A percentile compares a stretch with the other conserved stretches of the same genome.
phyloP scores from a whole-genome alignment of 2,113 vertebrate species.

The Rattus norvegicus region DNA sequence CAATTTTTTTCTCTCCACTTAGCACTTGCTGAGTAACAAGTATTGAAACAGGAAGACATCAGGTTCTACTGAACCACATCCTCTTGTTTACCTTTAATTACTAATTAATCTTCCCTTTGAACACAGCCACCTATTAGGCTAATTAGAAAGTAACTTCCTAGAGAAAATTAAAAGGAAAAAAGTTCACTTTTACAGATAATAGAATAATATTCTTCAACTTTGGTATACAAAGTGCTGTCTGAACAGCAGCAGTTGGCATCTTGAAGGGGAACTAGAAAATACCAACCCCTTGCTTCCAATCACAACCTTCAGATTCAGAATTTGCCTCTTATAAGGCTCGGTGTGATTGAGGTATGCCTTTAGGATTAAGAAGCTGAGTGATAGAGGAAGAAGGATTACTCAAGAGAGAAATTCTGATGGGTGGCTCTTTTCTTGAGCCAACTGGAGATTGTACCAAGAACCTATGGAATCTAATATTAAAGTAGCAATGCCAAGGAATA shows the following conservation, averaged over 20 bases:
- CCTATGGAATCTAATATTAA: background rate
- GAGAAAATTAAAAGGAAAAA: conserved; percentile 1
- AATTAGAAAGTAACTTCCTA: conserved; percentile 31
- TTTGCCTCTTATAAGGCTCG: background rate
- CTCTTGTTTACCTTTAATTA: background rate
- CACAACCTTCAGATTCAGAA: background rate
- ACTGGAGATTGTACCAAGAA: background rate
- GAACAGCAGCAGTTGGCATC: background rate
- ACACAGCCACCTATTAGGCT: conserved; percentile 7
- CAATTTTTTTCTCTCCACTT: background rate
- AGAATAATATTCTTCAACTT: background rate
- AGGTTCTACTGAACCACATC: background rate
- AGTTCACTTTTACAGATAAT: background rate
- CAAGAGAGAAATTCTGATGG: background rate
- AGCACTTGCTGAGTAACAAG: background rate
- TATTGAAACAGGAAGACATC: background rate
- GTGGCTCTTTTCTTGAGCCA: background rate
- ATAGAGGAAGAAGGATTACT: background rate
- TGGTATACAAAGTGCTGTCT: background rate
- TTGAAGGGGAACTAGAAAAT: background rate
- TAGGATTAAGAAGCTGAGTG: background rate
- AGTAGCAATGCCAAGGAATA: background rate
- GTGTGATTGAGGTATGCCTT: background rate
- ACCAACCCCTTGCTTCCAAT: background rate
- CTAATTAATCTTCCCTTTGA: background rate